phyloP scores from a whole-genome alignment of 2,797 vertebrate species.

The Typhlichthys subterraneus region DNA sequence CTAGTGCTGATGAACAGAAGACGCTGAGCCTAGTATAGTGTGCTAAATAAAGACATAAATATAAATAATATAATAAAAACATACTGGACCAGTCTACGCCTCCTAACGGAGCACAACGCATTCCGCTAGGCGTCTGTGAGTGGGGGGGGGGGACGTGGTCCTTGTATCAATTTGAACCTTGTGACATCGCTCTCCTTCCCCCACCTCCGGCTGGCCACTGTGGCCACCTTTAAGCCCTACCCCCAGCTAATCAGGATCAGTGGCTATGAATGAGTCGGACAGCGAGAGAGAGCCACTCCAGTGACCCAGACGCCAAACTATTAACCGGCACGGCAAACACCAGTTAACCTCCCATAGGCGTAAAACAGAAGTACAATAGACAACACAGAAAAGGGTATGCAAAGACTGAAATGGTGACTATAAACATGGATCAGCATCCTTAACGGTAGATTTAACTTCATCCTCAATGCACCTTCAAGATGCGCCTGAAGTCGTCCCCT shows the following conservation, averaged over 20 bases:
- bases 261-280: conserved; percentile 67
- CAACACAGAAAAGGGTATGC: neutral
- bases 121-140: neutral
- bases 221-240: conserved; percentile 65
- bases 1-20: too few species aligned
- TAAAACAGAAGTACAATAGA: neutral
- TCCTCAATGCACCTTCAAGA: too few species aligned
- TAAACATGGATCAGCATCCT: too few species aligned
- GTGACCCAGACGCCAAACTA: conserved; percentile 53
- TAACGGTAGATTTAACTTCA: too few species aligned
- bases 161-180: conserved; percentile 12
- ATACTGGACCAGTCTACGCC: too few species aligned
- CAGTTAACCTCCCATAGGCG: conserved; percentile 18
- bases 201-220: conserved; percentile 38
- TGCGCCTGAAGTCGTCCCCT: neutral
- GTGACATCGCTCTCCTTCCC: conserved; percentile 27
- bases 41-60: too few species aligned
- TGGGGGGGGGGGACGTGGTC: neutral
- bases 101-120: too few species aligned
- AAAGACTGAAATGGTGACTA: too few species aligned
- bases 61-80: too few species aligned
- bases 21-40: too few species aligned
- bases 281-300: conserved; percentile 34
- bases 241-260: conserved; percentile 79
- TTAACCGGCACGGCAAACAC: conserved; percentile 22